Evolutionary conservation across 2,113 vertebrate species (phyloP).

Genomic region (Capricornis sumatraensis): DNA sequence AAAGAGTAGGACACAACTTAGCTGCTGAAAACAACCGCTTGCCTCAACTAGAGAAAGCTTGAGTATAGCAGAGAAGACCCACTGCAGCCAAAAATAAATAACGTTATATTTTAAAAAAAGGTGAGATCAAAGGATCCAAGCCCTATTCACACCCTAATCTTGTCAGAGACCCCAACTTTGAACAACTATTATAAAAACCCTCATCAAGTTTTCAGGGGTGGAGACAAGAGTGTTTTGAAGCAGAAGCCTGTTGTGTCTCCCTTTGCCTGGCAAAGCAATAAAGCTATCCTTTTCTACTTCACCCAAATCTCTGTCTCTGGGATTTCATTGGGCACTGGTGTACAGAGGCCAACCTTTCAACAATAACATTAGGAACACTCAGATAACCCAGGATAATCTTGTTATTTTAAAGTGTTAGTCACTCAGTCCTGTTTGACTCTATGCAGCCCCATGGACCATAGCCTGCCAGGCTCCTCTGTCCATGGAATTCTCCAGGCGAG

Average conservation of each 20-base stretch:
- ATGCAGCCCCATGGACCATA: not conserved
- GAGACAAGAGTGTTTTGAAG: not conserved
- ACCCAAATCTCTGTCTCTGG: not conserved
- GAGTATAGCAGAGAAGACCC: not conserved
- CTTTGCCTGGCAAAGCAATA: not conserved
- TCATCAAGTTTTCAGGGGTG: not conserved
- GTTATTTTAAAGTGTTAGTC: not conserved
- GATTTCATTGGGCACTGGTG: not conserved
- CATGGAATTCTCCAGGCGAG: not conserved
- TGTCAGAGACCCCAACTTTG: not conserved
- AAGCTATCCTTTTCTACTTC: not conserved
- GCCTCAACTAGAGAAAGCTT: not conserved
- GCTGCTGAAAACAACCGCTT: not conserved
- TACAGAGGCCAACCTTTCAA: not conserved
- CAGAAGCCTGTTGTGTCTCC: not conserved
- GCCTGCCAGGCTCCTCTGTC: not conserved
- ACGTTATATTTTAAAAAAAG: not conserved
- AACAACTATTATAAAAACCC: not conserved
- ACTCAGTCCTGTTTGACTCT: not conserved
- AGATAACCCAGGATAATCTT: not conserved
- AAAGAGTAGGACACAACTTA: not conserved
- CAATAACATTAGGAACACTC: not conserved
- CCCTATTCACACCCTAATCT: not conserved
- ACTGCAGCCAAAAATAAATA: not conserved
- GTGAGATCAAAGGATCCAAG: not conserved